These are phyloP conservation scores for Mus musculus DNA, from an alignment of 2,113 vertebrate species.

Conservation along the genomic window GRCm39 chr16:5915501-5916000, in stretches of 20 bases:
- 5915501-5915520: slow-evolving; percentile 2
- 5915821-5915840: not conserved
- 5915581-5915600: not conserved
- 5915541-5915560: slow-evolving; percentile 72
- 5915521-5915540: slow-evolving; percentile 69
- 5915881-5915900: not conserved
- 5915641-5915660: slow-evolving; percentile 68
- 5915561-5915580: slow-evolving; percentile 33
- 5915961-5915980: not conserved
- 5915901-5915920: not conserved
- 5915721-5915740: slow-evolving; percentile 35
- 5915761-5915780: slow-evolving; percentile 66
- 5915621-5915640: slow-evolving; percentile 66
- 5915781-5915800: slow-evolving; percentile 42
- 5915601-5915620: not conserved
- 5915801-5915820: slow-evolving; percentile 27
- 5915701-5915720: not conserved
- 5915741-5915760: slow-evolving; percentile 57
- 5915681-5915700: slow-evolving; percentile 65
- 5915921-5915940: not conserved
- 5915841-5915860: not conserved
- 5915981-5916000: not conserved
- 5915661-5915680: slow-evolving; percentile 62
- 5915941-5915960: not conserved
- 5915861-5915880: not conserved